Evolutionary conservation across 2,113 vertebrate species (phyloP).

Genomic region (Syngnathus typhle): DNA sequence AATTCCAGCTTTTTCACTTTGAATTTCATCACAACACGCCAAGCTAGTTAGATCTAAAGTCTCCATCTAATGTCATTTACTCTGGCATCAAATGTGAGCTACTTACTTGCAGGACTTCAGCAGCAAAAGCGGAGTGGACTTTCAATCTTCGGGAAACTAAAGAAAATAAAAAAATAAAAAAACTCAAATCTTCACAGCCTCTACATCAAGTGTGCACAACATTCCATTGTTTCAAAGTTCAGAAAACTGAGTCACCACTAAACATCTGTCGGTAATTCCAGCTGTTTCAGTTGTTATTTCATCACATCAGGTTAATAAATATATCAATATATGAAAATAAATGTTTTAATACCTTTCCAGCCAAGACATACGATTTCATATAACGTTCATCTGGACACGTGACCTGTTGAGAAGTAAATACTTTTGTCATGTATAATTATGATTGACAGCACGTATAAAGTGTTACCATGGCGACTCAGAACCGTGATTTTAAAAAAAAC

Average conservation of each 20-base stretch:
- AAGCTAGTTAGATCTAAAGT: too few relatives aligned
- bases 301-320: constrained; percentile 28
- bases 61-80: too few relatives aligned
- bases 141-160: neutral
- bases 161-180: too few relatives aligned
- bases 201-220: too few relatives aligned
- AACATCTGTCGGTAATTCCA: constrained; percentile 90
- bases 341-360: neutral
- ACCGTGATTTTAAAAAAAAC: constrained; percentile 42
- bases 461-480: constrained; percentile 37
- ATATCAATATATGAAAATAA: neutral
- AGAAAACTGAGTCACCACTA: constrained; percentile 85
- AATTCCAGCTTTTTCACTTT: constrained; percentile 76
- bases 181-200: neutral
- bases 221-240: constrained; percentile 42
- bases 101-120: too few relatives aligned
- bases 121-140: neutral
- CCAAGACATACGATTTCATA: neutral
- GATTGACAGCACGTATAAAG: neutral
- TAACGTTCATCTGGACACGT: neutral
- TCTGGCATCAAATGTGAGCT: too few relatives aligned
- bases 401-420: neutral
- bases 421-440: too few relatives aligned
- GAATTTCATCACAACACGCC: constrained; percentile 36
- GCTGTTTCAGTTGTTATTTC: constrained; percentile 29